These are phyloP conservation scores for Caenorhabditis remanei DNA, from an alignment of 1,140 invertebrate genomes.

Conservation along the genomic window DNA sequence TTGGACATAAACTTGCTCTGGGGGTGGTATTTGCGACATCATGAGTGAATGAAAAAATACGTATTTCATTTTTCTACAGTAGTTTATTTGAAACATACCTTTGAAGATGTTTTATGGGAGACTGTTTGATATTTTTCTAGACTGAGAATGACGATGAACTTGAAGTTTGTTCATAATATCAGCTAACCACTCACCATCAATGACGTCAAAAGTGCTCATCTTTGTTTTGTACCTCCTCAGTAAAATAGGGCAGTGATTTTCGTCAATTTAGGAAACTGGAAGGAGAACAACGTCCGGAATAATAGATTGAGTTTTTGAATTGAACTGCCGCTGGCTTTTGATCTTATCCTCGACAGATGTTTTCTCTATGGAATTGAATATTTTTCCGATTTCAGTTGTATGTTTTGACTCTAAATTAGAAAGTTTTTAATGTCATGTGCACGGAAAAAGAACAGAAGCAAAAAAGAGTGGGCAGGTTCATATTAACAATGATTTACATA, in stretches of 20 bases:
- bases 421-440: not conserved
- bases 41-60: no score
- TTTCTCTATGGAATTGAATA: not conserved
- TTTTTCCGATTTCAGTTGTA: not conserved
- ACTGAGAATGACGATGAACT: no score
- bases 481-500: not conserved
- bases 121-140: no score
- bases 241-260: no score
- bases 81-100: no score
- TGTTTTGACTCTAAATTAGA: constrained; percentile 18
- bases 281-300: not conserved
- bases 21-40: no score
- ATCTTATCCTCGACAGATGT: not conserved
- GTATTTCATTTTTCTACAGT: no score
- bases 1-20: no score
- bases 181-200: not conserved
- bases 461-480: not conserved
- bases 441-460: not conserved
- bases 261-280: no score
- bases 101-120: no score
- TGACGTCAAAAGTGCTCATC: constrained; percentile 5
- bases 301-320: not conserved
- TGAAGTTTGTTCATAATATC: no score
- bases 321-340: not conserved
- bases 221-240: no score